Evolutionary conservation across 1,140 invertebrate species (phyloP).

Genomic region (Drosophila athabasca): DNA sequence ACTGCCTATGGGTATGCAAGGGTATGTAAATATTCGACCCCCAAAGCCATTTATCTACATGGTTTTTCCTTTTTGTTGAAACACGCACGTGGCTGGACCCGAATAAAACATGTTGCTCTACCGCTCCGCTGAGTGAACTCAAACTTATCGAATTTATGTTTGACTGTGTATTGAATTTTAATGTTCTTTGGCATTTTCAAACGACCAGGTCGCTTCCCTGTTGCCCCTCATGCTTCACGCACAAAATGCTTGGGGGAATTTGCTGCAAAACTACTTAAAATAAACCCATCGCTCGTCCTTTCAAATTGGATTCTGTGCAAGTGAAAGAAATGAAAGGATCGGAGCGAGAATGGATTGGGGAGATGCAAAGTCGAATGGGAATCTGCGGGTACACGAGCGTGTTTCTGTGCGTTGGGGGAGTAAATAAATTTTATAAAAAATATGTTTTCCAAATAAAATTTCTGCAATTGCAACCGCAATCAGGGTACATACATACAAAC

Average conservation of each 20-base stretch:
- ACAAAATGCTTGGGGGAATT: conserved; percentile 64
- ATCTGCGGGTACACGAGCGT: conserved; percentile 11
- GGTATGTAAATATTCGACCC: too few species aligned
- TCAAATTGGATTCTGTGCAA: conserved; percentile 69
- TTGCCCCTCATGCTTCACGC: conserved; percentile 21
- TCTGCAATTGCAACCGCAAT: conserved; percentile 70
- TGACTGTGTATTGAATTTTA: conserved; percentile 78
- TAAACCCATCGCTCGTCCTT: conserved; percentile 60
- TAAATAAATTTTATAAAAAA: conserved; percentile 70
- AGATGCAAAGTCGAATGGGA: conserved; percentile 31
- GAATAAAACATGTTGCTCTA: conserved; percentile 77
- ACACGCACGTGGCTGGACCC: conserved; percentile 59
- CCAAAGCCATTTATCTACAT: neutral
- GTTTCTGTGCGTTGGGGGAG: conserved; percentile 34
- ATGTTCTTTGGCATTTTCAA: conserved; percentile 52
- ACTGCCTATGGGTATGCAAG: too few species aligned
- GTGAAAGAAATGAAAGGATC: conserved; percentile 17
- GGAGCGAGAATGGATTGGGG: conserved; percentile 1
- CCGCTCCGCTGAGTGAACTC: conserved; percentile 60
- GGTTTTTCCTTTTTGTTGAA: conserved; percentile 12
- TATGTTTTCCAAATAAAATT: conserved; percentile 67
- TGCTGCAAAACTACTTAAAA: conserved; percentile 74
- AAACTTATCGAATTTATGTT: conserved; percentile 79
- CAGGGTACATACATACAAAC: conserved; percentile 14
- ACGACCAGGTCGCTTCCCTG: conserved; percentile 13